These are phyloP conservation scores for Apis dorsata DNA, from an alignment of 1,140 invertebrate genomes.

Conservation along the genomic window DNA sequence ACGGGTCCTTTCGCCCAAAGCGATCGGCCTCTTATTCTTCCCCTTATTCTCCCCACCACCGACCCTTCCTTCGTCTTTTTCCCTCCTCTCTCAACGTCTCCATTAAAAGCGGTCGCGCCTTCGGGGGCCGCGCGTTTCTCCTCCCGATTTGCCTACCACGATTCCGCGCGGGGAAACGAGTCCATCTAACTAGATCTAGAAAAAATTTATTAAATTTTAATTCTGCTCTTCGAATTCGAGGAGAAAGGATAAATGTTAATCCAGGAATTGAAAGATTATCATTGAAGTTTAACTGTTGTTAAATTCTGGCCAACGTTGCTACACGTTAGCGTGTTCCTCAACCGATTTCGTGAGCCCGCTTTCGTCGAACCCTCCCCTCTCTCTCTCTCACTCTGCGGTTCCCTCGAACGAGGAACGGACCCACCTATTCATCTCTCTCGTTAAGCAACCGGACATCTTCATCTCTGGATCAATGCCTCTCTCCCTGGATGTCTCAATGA, in stretches of 20 bases:
- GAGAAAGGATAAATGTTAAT: too few relatives aligned
- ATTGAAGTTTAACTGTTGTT: too few relatives aligned
- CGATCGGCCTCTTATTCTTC: conserved; percentile 45
- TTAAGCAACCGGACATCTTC: conserved; percentile 62
- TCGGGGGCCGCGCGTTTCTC: conserved; percentile 51
- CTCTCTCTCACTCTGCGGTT: background rate
- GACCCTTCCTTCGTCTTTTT: conserved; percentile 35
- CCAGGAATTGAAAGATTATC: too few relatives aligned
- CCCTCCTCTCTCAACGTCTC: conserved; percentile 51
- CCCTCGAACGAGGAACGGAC: conserved; percentile 45
- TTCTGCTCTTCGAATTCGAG: too few relatives aligned
- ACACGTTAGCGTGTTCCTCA: background rate
- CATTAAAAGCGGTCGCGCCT: conserved; percentile 64
- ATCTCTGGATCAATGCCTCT: conserved; percentile 56
- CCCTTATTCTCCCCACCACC: background rate
- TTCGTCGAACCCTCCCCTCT: background rate
- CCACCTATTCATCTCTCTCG: conserved; percentile 62
- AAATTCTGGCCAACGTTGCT: too few relatives aligned
- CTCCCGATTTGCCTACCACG: conserved; percentile 66
- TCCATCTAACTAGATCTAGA: too few relatives aligned
- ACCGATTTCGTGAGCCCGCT: conserved; percentile 37
- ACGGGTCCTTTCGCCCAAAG: conserved; percentile 58
- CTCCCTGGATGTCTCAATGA: conserved; percentile 58
- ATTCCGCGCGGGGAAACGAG: conserved; percentile 52
- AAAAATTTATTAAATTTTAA: too few relatives aligned